phyloP scores from a whole-genome alignment of 2,888 invertebrate species.

The Argyresthia goedartella region DNA sequence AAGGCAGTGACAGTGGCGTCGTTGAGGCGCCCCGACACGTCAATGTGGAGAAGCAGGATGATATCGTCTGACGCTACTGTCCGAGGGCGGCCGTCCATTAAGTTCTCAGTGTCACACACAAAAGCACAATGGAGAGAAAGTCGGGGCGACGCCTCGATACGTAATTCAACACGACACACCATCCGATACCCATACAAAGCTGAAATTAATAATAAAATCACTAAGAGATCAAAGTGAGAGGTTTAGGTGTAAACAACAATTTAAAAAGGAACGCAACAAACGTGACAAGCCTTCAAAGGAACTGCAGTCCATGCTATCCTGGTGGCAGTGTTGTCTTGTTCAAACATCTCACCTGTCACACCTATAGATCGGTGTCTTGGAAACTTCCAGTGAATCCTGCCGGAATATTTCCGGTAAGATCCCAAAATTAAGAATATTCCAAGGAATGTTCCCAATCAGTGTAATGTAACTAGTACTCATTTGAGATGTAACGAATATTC shows the following conservation, averaged over 20 bases:
- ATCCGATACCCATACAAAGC: slow-evolving; percentile 10
- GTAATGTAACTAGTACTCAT: too few species aligned
- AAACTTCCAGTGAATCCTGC: too few species aligned
- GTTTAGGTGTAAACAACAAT: neutral
- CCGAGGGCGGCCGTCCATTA: slow-evolving; percentile 45
- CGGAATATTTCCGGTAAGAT: too few species aligned
- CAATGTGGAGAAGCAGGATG: neutral
- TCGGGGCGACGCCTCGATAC: slow-evolving; percentile 22
- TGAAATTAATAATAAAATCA: neutral
- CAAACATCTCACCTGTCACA: slow-evolving; percentile 46
- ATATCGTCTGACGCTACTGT: slow-evolving; percentile 17
- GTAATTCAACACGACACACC: slow-evolving; percentile 32
- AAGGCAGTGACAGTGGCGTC: neutral
- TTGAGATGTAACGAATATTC: too few species aligned
- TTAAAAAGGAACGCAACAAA: slow-evolving; percentile 12
- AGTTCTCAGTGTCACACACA: slow-evolving; percentile 54
- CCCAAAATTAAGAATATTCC: too few species aligned
- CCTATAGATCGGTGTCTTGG: too few species aligned
- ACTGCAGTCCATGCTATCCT: slow-evolving; percentile 50
- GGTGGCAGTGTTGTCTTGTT: slow-evolving; percentile 33
- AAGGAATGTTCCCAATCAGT: too few species aligned
- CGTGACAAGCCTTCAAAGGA: slow-evolving; percentile 29
- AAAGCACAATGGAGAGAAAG: slow-evolving; percentile 39
- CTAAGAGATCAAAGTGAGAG: slow-evolving; percentile 2
- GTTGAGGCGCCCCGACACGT: neutral